A percentile compares a stretch with the other conserved stretches of the same genome.
These are phyloP conservation scores for Sturnira hondurensis DNA, from an alignment of 2,113 vertebrate species.

Conservation along the genomic window DNA sequence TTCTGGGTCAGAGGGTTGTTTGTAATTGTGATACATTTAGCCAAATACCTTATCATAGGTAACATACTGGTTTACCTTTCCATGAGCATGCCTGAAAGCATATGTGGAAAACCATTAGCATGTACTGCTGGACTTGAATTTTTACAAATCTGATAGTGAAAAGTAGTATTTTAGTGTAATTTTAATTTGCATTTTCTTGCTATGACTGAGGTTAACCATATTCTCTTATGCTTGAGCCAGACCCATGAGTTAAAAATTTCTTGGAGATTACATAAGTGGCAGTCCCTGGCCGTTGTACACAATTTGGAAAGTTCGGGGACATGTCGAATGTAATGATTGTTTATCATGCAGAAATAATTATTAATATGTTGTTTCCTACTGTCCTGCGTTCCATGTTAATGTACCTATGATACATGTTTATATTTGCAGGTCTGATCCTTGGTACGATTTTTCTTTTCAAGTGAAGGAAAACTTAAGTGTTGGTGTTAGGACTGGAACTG, in stretches of 20 bases:
- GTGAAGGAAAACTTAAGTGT: neutral
- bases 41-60: neutral
- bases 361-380: neutral
- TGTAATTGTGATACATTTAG: neutral
- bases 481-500: neutral
- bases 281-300: neutral
- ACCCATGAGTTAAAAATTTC: neutral
- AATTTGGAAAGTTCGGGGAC: neutral
- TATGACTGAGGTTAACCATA: neutral
- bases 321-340: neutral
- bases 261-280: neutral
- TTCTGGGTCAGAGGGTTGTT: neutral
- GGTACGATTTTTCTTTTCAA: neutral
- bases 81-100: neutral
- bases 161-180: neutral
- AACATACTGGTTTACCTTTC: neutral
- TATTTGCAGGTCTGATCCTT: neutral
- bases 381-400: neutral
- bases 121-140: neutral
- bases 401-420: neutral
- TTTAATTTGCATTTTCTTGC: constrained; percentile 19
- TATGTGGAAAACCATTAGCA: neutral
- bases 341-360: neutral
- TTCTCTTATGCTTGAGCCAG: neutral
- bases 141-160: neutral